Evolutionary conservation across 2,797 vertebrate species (phyloP).

Genomic region (Emydoidea blandingii): DNA sequence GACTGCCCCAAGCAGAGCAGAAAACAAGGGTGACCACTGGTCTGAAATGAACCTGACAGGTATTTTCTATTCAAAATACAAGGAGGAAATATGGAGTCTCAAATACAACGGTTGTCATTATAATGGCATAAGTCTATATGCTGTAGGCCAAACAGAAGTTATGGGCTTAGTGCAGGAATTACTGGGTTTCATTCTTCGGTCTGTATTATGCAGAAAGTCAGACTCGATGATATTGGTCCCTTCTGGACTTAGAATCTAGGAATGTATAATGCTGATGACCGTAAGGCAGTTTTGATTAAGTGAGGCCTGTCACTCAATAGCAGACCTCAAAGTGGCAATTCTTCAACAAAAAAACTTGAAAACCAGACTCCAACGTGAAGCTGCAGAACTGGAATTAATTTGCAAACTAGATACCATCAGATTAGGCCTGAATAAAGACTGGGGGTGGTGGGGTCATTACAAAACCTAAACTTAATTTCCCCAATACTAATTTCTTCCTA

Average conservation of each 20-base stretch:
- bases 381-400: no score
- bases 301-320: no score
- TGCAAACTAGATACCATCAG: no score
- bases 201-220: neutral
- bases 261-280: neutral
- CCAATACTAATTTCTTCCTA: no score
- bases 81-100: neutral
- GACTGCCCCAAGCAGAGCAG: neutral
- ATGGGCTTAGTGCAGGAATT: neutral
- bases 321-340: no score
- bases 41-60: neutral
- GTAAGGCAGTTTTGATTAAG: neutral
- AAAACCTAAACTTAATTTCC: no score
- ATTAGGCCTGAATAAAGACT: no score
- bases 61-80: neutral
- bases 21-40: neutral
- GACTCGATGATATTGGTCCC: neutral
- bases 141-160: neutral
- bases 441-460: no score
- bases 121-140: neutral
- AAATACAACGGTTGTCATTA: neutral
- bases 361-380: no score
- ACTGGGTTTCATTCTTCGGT: neutral
- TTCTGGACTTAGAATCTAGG: neutral
- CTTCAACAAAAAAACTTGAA: no score